Conservation (phyloP, 2,113 vertebrate species). For the Melanotaenia duboulayi region DNA sequence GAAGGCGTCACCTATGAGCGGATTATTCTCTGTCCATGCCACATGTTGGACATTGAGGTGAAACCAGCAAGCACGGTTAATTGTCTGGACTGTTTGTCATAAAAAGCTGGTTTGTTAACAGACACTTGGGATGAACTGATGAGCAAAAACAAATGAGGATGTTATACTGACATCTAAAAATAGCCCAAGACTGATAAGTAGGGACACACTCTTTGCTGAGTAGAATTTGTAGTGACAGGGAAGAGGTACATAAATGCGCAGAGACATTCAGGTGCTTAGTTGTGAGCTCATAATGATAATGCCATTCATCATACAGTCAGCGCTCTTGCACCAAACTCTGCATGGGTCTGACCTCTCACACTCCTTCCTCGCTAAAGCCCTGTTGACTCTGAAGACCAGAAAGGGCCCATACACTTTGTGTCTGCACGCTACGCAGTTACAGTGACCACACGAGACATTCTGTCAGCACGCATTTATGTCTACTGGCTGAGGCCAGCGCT, state of each 20-base stretch:
- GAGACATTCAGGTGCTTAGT: slow-evolving; percentile 20
- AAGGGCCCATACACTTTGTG: slow-evolving; percentile 61
- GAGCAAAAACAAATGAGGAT: slow-evolving; percentile 11
- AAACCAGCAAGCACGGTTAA: not conserved
- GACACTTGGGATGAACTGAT: not conserved
- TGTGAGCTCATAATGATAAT: slow-evolving; percentile 52
- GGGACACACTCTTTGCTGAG: slow-evolving; percentile 37
- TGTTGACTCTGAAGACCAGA: slow-evolving; percentile 36
- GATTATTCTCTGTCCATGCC: slow-evolving; percentile 24
- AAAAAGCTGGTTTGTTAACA: not conserved
- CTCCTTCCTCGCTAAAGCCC: slow-evolving; percentile 45
- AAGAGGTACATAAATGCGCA: slow-evolving; percentile 11
- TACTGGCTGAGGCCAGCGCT: slow-evolving; percentile 38
- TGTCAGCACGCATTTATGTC: slow-evolving; percentile 67
- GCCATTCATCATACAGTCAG: slow-evolving; percentile 35
- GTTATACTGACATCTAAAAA: slow-evolving; percentile 33
- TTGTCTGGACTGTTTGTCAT: not conserved
- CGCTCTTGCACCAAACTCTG: slow-evolving; percentile 35
- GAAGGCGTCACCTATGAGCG: slow-evolving; percentile 18
- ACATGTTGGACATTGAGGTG: slow-evolving; percentile 4
- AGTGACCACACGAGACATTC: slow-evolving; percentile 52
- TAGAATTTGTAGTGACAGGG: slow-evolving; percentile 31
- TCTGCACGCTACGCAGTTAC: slow-evolving; percentile 61
- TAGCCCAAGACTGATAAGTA: slow-evolving; percentile 17
- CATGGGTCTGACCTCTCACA: slow-evolving; percentile 36